phyloP scores from a whole-genome alignment of 2,888 invertebrate species.

The Tipula unca region DNA sequence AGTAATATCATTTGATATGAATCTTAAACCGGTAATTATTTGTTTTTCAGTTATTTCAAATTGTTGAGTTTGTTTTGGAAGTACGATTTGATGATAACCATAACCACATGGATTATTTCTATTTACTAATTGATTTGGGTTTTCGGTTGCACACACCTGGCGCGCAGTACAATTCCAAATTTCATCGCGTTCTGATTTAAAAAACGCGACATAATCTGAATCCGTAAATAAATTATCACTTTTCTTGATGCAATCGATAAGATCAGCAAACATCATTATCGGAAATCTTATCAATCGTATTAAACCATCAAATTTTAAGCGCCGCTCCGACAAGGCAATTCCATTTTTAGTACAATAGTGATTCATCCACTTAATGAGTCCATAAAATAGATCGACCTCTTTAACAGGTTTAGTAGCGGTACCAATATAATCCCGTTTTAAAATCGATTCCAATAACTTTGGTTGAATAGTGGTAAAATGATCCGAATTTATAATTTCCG shows the following conservation, averaged over 20 bases:
- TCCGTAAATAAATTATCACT: background rate
- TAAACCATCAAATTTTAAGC: background rate
- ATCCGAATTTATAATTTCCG: background rate
- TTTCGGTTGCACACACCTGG: background rate
- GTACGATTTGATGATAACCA: background rate
- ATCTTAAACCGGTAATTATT: background rate
- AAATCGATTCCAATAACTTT: background rate
- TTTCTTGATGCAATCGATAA: background rate
- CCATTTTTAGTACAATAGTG: background rate
- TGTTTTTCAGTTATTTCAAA: background rate
- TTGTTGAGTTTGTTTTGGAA: background rate
- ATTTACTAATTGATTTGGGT: background rate
- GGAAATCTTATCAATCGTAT: background rate
- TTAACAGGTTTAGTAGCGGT: background rate
- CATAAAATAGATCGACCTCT: background rate
- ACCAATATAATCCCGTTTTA: background rate
- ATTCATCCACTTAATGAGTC: background rate
- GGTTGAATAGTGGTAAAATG: background rate
- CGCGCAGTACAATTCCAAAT: background rate
- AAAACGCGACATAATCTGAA: background rate
- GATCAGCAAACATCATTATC: background rate
- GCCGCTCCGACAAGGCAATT: background rate
- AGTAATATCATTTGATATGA: background rate
- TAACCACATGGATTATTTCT: background rate
- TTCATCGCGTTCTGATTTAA: background rate